Percentiles rank a stretch among this genome's conserved stretches.
Evolutionary conservation across 23 tunicate genomes (phyloP).

Genomic region (Trididemnum nubilum): DNA sequence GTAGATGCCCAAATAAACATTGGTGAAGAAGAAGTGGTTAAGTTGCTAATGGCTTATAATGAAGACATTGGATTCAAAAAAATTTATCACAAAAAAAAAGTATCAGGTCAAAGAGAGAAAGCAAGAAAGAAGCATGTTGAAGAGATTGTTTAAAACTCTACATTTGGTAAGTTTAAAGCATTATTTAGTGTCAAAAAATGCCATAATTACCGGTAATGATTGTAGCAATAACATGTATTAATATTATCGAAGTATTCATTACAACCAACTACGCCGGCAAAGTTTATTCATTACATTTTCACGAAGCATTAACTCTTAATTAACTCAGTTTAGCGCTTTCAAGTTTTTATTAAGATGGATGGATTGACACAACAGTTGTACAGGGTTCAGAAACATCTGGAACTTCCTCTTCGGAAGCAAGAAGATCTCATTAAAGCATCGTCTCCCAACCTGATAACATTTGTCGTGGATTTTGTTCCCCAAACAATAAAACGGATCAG

Average conservation of each 20-base stretch:
- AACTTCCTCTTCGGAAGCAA: background rate
- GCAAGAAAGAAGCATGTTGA: background rate
- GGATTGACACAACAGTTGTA: background rate
- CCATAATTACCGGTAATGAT: too few relatives aligned
- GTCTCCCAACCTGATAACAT: background rate
- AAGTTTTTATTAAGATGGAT: background rate
- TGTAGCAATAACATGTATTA: too few relatives aligned
- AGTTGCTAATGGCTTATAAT: slow-evolving; percentile 2
- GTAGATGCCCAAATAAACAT: slow-evolving; percentile 3
- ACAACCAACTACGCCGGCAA: too few relatives aligned
- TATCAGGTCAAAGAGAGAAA: background rate
- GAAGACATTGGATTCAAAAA: background rate
- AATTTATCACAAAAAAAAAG: background rate
- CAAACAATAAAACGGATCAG: background rate
- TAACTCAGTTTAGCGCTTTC: too few relatives aligned
- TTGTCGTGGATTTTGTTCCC: background rate
- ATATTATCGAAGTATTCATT: too few relatives aligned
- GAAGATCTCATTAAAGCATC: background rate
- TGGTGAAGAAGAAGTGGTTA: background rate
- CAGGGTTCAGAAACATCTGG: background rate
- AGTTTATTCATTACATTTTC: too few relatives aligned
- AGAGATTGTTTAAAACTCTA: background rate
- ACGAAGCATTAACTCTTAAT: too few relatives aligned
- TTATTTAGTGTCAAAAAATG: background rate
- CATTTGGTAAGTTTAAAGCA: background rate